phyloP scores from a whole-genome alignment of 2,888 invertebrate species.

The Cataglyphis cursor region DNA sequence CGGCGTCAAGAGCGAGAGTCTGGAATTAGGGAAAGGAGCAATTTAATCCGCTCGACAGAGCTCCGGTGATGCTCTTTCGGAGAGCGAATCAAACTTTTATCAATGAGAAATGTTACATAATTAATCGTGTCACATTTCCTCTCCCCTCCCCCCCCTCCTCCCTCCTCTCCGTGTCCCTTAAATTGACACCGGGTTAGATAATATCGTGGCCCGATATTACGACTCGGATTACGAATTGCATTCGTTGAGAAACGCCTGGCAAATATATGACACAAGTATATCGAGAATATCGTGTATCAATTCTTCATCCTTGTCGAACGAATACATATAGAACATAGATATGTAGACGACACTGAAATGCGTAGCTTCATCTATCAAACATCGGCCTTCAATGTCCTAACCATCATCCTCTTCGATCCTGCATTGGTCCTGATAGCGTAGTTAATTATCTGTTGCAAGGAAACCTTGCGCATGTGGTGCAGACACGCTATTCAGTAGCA shows the following conservation, averaged over 20 bases:
- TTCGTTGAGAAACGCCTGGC: slow-evolving; percentile 15
- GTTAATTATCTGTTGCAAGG: slow-evolving; percentile 22
- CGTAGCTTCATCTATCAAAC: neutral
- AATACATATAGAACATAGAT: neutral
- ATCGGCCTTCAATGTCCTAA: slow-evolving; percentile 1
- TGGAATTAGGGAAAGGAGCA: slow-evolving; percentile 37
- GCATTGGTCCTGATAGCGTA: neutral
- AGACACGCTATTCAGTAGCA: neutral
- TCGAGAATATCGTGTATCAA: slow-evolving; percentile 66
- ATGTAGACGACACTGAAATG: neutral
- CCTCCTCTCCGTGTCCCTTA: neutral
- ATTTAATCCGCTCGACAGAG: slow-evolving; percentile 35
- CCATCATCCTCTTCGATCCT: slow-evolving; percentile 1
- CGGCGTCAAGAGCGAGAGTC: slow-evolving; percentile 1
- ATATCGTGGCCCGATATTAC: slow-evolving; percentile 42
- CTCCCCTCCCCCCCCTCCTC: too few relatives aligned
- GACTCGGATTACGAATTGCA: slow-evolving; percentile 51
- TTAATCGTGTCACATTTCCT: slow-evolving; percentile 28
- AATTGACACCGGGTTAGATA: slow-evolving; percentile 59
- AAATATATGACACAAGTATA: slow-evolving; percentile 54
- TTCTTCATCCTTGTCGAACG: slow-evolving; percentile 44
- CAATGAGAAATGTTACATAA: slow-evolving; percentile 30
- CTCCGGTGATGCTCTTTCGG: neutral
- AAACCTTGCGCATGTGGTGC: neutral
- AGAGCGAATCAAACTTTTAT: slow-evolving; percentile 45